Percentiles rank a stretch among this genome's conserved stretches.
Evolutionary conservation across 1,140 invertebrate species (phyloP).

Genomic region (Heliconius melpomene): DNA sequence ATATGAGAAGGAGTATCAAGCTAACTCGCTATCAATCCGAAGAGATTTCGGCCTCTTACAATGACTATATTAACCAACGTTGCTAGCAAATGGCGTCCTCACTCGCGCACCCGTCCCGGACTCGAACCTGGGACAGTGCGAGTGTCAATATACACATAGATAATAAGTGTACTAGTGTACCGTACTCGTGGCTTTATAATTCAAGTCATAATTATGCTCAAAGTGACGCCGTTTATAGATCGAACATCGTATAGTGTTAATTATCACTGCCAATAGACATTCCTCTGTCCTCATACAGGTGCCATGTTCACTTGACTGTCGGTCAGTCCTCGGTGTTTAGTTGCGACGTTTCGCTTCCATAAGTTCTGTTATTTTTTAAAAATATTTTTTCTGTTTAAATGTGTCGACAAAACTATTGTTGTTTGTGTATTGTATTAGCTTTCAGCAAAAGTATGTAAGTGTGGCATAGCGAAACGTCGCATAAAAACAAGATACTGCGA

Average conservation of each 20-base stretch:
- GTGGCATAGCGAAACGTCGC: slow-evolving; percentile 20
- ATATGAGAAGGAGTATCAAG: slow-evolving; percentile 93
- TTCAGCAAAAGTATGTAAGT: no score
- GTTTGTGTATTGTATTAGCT: no score
- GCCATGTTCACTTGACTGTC: slow-evolving; percentile 51
- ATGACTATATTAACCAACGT: slow-evolving; percentile 72
- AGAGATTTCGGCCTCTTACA: slow-evolving; percentile 79
- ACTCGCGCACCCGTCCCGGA: slow-evolving; percentile 30
- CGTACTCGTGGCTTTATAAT: slow-evolving; percentile 38
- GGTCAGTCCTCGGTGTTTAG: slow-evolving; percentile 20
- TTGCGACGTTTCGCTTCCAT: slow-evolving; percentile 30
- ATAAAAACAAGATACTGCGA: slow-evolving; percentile 28
- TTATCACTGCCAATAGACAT: slow-evolving; percentile 72
- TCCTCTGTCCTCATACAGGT: slow-evolving; percentile 57
- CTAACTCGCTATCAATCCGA: slow-evolving; percentile 95
- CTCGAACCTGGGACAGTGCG: slow-evolving; percentile 48
- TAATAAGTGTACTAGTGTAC: slow-evolving; percentile 66
- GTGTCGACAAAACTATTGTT: no score
- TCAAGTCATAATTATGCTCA: slow-evolving; percentile 68
- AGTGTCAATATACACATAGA: slow-evolving; percentile 63
- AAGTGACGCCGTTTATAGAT: slow-evolving; percentile 60
- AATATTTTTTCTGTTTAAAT: no score
- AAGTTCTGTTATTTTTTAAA: background rate
- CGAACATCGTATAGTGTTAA: slow-evolving; percentile 51
- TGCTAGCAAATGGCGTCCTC: slow-evolving; percentile 72